Conservation (phyloP, 2,113 vertebrate species). For the Centropristis striata region DNA sequence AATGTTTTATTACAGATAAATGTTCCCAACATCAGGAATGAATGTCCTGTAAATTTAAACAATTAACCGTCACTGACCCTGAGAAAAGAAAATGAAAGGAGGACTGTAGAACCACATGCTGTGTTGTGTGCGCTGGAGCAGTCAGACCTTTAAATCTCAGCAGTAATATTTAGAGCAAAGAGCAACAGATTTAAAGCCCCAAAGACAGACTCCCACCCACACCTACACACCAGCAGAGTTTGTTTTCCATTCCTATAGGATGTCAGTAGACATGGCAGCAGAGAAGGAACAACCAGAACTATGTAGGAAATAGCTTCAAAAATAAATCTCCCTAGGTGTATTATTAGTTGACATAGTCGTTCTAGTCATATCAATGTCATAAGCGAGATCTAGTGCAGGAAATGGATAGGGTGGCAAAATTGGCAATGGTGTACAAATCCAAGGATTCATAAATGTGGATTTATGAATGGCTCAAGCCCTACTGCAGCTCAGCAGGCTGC, state of each 20-base stretch:
- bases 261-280: conserved; percentile 51
- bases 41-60: neutral
- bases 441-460: conserved; percentile 35
- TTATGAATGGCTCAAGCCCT: conserved; percentile 31
- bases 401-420: conserved; percentile 46
- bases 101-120: neutral
- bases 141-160: conserved; percentile 29
- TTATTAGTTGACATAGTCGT: conserved; percentile 42
- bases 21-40: neutral
- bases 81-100: neutral
- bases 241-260: conserved; percentile 58
- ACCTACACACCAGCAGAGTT: conserved; percentile 34
- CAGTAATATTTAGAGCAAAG: conserved; percentile 34
- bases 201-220: conserved; percentile 23
- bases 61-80: neutral
- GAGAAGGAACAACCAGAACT: conserved; percentile 19
- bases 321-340: conserved; percentile 54
- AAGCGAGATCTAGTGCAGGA: conserved; percentile 30
- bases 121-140: neutral
- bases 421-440: conserved; percentile 18
- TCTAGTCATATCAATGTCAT: conserved; percentile 54
- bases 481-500: conserved; percentile 9
- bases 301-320: conserved; percentile 49
- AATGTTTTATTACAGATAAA: neutral
- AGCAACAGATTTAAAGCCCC: conserved; percentile 24